Conservation (phyloP, 2,113 vertebrate genomes). For the Paralichthys olivaceus region DNA sequence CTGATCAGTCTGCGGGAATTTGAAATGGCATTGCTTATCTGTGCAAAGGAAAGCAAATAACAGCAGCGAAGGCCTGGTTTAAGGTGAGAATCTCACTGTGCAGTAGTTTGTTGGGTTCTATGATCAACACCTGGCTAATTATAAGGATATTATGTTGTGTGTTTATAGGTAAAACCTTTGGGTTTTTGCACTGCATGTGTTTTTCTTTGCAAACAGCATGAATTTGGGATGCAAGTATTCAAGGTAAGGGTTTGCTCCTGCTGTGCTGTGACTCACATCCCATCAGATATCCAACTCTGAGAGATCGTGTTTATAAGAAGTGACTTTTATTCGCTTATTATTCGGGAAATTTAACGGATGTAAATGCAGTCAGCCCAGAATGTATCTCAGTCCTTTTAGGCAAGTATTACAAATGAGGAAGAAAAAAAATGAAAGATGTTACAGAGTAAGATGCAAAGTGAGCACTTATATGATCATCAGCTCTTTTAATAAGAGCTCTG, state of each 20-base stretch:
- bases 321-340: conserved; percentile 1
- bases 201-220: not conserved
- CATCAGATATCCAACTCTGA: too few relatives aligned
- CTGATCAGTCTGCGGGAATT: not conserved
- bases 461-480: conserved; percentile 46
- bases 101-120: not conserved
- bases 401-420: conserved; percentile 27
- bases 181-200: not conserved
- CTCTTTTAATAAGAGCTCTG: conserved; percentile 52
- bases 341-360: conserved; percentile 18
- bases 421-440: conserved; percentile 29
- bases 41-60: not conserved
- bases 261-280: not conserved
- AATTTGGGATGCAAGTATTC: not conserved
- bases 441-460: conserved; percentile 17
- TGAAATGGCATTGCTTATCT: not conserved
- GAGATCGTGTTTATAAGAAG: not conserved
- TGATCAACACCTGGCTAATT: not conserved
- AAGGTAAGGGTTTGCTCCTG: not conserved
- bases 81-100: not conserved
- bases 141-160: not conserved
- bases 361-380: not conserved
- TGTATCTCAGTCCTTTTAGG: not conserved
- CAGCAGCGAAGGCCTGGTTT: not conserved
- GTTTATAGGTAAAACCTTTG: not conserved